Percentiles rank a stretch among this genome's conserved stretches.
These are phyloP conservation scores for Malachius bipustulatus DNA, from an alignment of 2,888 invertebrate genomes.

Conservation along the genomic window DNA sequence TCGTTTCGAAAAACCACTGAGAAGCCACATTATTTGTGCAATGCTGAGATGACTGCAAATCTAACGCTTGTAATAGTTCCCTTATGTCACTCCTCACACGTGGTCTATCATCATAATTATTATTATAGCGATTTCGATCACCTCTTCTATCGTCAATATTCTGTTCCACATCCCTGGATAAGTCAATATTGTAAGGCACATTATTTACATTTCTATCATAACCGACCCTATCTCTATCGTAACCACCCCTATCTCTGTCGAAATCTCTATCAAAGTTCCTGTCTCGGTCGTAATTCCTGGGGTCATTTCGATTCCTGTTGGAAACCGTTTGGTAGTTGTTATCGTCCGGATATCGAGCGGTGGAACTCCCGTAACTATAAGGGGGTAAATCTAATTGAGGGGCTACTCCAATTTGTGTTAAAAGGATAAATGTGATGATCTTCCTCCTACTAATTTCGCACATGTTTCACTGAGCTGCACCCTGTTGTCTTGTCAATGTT, in stretches of 20 bases:
- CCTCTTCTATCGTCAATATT: background rate
- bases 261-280: background rate
- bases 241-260: slow-evolving; percentile 6
- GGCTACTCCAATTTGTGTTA: slow-evolving; percentile 10
- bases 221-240: background rate
- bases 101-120: slow-evolving; percentile 7
- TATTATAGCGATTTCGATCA: background rate
- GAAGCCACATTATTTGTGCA: slow-evolving; percentile 78
- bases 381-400: slow-evolving; percentile 24
- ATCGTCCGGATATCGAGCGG: too few relatives aligned
- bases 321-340: too few relatives aligned
- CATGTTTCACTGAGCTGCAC: too few relatives aligned
- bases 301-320: background rate
- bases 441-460: slow-evolving; percentile 1
- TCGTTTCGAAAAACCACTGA: slow-evolving; percentile 82
- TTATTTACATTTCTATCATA: too few relatives aligned
- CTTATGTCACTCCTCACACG: slow-evolving; percentile 34
- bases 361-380: slow-evolving; percentile 10
- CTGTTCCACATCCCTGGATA: background rate
- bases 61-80: slow-evolving; percentile 55
- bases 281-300: background rate
- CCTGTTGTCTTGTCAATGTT: too few relatives aligned
- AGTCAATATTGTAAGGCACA: background rate
- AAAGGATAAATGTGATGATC: slow-evolving; percentile 14
- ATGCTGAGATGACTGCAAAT: slow-evolving; percentile 64